A percentile compares a stretch with the other conserved stretches of the same genome.
phyloP scores from a whole-genome alignment of 1,140 invertebrate genomes.

The Mizuhopecten yessoensis region DNA sequence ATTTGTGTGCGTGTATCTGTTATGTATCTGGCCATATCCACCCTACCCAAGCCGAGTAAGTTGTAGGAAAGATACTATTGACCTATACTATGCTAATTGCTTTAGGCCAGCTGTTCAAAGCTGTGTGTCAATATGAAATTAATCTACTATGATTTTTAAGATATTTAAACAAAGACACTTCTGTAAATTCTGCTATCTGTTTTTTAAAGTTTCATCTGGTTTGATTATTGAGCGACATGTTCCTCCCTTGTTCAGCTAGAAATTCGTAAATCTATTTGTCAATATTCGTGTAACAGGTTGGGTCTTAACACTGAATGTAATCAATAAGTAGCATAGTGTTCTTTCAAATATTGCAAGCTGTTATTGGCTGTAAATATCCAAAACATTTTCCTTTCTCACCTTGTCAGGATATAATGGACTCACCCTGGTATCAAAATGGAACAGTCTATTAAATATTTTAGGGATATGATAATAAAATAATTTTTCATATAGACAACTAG shows the following conservation, averaged over 20 bases:
- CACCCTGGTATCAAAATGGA: neutral
- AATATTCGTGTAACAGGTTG: neutral
- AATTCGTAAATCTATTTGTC: constrained; percentile 26
- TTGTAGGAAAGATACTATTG: neutral
- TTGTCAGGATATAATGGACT: neutral
- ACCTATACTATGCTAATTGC: neutral
- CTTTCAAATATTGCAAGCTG: constrained; percentile 30
- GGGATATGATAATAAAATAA: neutral
- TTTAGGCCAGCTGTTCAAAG: neutral
- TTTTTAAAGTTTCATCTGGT: constrained; percentile 1
- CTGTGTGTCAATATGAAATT: neutral
- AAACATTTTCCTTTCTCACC: neutral
- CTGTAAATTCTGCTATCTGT: neutral
- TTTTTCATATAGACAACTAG: neutral
- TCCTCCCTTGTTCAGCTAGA: neutral
- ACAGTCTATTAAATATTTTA: neutral
- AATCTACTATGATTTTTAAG: neutral
- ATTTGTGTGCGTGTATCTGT: too few relatives aligned
- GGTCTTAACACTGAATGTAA: neutral
- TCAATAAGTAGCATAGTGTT: neutral
- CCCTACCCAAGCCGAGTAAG: too few relatives aligned
- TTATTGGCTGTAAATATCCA: too few relatives aligned
- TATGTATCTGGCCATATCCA: too few relatives aligned
- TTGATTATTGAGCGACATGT: neutral
- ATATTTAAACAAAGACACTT: neutral